Evolutionary conservation across 2,888 invertebrate genomes (phyloP).

Genomic region (Acrocera orbiculus): DNA sequence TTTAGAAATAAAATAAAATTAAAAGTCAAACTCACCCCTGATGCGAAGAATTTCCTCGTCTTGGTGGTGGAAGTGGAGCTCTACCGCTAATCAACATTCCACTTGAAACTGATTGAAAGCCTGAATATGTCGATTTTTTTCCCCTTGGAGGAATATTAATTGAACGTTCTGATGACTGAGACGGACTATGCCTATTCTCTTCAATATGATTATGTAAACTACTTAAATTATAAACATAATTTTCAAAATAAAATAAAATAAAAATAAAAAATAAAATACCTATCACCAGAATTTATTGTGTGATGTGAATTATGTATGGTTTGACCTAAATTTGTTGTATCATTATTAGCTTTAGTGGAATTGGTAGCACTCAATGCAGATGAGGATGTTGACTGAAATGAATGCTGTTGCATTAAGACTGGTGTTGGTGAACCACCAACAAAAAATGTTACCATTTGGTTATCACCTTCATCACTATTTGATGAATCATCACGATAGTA

Average conservation of each 20-base stretch:
- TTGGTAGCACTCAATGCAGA: constrained; percentile 4
- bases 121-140: constrained; percentile 19
- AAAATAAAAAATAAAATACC: constrained; percentile 2
- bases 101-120: constrained; percentile 13
- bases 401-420: constrained; percentile 6
- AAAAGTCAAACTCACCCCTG: constrained; percentile 22
- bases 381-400: constrained; percentile 7
- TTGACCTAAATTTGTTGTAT: constrained; percentile 9
- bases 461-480: constrained; percentile 24
- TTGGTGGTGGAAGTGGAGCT: constrained; percentile 25
- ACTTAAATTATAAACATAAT: neutral
- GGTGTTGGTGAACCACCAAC: constrained; percentile 12
- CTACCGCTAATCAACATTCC: constrained; percentile 15
- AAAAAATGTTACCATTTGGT: constrained; percentile 17
- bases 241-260: too few relatives aligned
- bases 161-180: constrained; percentile 18
- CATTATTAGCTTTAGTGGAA: too few relatives aligned
- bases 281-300: too few relatives aligned
- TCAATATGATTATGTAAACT: constrained; percentile 14
- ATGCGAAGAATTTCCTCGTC: constrained; percentile 20
- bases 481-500: constrained; percentile 27
- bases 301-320: constrained; percentile 14
- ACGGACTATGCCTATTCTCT: constrained; percentile 23
- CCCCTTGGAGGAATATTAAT: constrained; percentile 23
- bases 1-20: neutral